These are phyloP conservation scores for Argyresthia albistria DNA, from an alignment of 2,888 invertebrate genomes.

Conservation along the genomic window DNA sequence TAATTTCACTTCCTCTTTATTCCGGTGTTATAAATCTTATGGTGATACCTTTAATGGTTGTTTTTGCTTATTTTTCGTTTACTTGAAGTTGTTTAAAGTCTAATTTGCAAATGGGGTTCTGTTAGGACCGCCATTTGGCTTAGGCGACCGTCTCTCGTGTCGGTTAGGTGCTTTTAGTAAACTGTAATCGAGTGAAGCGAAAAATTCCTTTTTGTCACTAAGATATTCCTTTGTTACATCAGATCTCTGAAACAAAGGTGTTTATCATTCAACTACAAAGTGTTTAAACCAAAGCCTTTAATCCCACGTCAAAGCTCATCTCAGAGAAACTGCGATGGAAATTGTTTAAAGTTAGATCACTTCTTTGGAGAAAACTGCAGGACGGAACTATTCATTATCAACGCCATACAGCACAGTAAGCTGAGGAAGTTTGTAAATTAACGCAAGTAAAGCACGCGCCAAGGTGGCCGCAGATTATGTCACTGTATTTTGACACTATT, in stretches of 20 bases:
- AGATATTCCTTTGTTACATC: no score
- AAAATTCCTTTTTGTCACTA: constrained; percentile 1
- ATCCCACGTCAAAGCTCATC: not conserved
- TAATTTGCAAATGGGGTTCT: constrained; percentile 68
- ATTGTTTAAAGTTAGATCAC: not conserved
- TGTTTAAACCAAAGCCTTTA: no score
- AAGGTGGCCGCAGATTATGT: not conserved
- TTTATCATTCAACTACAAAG: no score
- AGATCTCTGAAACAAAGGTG: no score
- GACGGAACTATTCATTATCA: not conserved
- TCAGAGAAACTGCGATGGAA: not conserved
- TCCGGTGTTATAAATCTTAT: not conserved
- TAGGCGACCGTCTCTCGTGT: constrained; percentile 19
- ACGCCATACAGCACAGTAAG: not conserved
- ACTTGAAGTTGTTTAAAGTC: constrained; percentile 25
- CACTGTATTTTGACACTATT: no score
- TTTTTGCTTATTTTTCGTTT: constrained; percentile 8
- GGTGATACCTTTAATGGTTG: constrained; percentile 7
- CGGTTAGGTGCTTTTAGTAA: not conserved
- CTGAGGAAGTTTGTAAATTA: constrained; percentile 3
- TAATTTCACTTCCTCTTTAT: not conserved
- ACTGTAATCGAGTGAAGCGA: constrained; percentile 1
- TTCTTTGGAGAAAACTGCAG: not conserved
- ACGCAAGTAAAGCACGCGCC: not conserved
- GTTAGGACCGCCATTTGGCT: constrained; percentile 61